Percentiles rank a stretch among this genome's conserved stretches.
Evolutionary conservation across 2,797 vertebrate genomes (phyloP).

Genomic region (Arrhamphus sclerolepis): DNA sequence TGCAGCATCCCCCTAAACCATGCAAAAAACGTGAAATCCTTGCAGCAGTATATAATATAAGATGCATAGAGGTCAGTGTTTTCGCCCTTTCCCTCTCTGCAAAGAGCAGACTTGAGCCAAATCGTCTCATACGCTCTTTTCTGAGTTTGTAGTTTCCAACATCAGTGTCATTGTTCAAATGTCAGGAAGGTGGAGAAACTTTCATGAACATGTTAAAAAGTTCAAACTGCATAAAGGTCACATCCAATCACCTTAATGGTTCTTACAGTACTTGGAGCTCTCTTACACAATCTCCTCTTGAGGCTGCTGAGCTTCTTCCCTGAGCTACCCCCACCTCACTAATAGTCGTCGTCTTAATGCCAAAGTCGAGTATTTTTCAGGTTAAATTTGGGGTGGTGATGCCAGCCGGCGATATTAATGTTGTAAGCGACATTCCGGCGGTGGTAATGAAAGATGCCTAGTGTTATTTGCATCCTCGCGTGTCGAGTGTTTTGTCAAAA

Average conservation of each 20-base stretch:
- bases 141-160: slow-evolving; percentile 12
- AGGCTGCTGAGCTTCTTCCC: slow-evolving; percentile 32
- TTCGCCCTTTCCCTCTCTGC: slow-evolving; percentile 3
- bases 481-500: slow-evolving; percentile 85
- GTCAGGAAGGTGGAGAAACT: slow-evolving; percentile 52
- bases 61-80: background rate
- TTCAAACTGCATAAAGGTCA: slow-evolving; percentile 58
- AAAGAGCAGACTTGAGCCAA: slow-evolving; percentile 6
- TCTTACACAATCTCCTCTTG: slow-evolving; percentile 34
- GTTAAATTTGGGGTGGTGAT: slow-evolving; percentile 73
- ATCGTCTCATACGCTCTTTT: slow-evolving; percentile 10
- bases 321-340: slow-evolving; percentile 31
- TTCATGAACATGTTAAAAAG: slow-evolving; percentile 48
- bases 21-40: background rate
- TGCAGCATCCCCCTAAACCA: background rate
- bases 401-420: slow-evolving; percentile 63
- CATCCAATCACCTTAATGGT: slow-evolving; percentile 60
- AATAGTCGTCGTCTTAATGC: slow-evolving; percentile 65
- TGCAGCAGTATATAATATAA: background rate
- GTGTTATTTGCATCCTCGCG: slow-evolving; percentile 75
- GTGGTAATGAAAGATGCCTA: slow-evolving; percentile 74
- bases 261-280: slow-evolving; percentile 32
- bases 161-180: slow-evolving; percentile 55
- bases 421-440: slow-evolving; percentile 24
- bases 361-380: slow-evolving; percentile 72